A percentile compares a stretch with the other conserved stretches of the same genome.
phyloP scores from a whole-genome alignment of 2,888 invertebrate species.

The Spialia ferax region DNA sequence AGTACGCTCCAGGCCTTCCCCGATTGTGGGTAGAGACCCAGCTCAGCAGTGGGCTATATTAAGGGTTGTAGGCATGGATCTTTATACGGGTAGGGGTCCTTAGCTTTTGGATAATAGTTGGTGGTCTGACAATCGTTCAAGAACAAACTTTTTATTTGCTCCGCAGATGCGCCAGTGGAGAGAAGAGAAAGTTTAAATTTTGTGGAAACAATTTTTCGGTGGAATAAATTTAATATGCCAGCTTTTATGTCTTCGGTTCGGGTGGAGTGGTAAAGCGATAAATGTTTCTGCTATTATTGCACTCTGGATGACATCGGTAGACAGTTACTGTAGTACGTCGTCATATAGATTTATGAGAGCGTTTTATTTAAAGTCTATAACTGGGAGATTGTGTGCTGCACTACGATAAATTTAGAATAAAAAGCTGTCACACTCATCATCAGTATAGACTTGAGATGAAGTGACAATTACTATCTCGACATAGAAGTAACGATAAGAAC shows the following conservation, averaged over 20 bases:
- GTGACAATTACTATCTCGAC: no score
- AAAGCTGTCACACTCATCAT: no score
- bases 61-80: no score
- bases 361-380: not conserved
- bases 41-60: no score
- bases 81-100: not conserved
- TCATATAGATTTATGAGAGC: not conserved
- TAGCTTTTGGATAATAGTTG: not conserved
- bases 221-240: slow-evolving; percentile 42
- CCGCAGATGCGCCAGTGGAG: slow-evolving; percentile 56
- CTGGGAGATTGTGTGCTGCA: no score
- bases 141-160: slow-evolving; percentile 66
- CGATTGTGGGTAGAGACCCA: no score
- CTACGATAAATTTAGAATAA: no score
- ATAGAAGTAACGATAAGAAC: no score
- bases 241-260: slow-evolving; percentile 18
- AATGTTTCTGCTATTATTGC: slow-evolving; percentile 20
- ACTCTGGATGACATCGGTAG: not conserved
- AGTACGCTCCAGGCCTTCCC: no score
- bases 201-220: slow-evolving; percentile 52
- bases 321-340: not conserved
- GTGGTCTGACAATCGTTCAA: slow-evolving; percentile 43
- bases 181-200: slow-evolving; percentile 58
- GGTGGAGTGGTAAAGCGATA: slow-evolving; percentile 34
- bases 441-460: no score